Base-by-base conservation (phyloP, 2,797 vertebrate species). In the Eleutherodactylus coqui region DNA sequence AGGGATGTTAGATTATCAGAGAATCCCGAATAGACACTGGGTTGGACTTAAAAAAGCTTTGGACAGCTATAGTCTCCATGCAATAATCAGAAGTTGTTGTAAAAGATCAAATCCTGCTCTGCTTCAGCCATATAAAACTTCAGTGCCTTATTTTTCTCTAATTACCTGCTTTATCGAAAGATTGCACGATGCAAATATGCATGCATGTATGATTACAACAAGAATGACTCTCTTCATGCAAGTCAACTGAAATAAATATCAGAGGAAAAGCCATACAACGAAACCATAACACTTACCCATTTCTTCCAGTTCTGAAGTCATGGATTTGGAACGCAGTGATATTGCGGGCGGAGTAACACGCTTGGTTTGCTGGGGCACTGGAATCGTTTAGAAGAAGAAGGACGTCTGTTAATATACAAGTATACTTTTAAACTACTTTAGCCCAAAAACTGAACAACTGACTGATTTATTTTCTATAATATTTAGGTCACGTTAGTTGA, bases 241-340 rank as follows among this genome's bases (percentile, higher is more conserved):
- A 45, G 1, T 19, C 32, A 9, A n/a, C 60, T 64, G 2, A 21
- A 6, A n/a, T 1, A 72, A 8, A 24, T 45, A 8, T 24, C 49
- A 47, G 10, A 38, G 10, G 21, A 29, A n/a, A 38, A 58, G 62
- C 36, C 67, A 82, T 17, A 38, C 3, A 38, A 11, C 1, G 32
- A 34, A 36, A 38, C 7, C 47, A 29, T 14, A 38, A 27, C 88
- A 38, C 97, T 97, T 94, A 98, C 97, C 97, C 96, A 98, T 97
- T 94, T 98, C 97, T 91, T 98, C 97, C 92, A 98, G 93, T 91
- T 98, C 97, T 29, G 97, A 98, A 82, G 97, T 98, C 97, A 98
- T 98, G 88, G 97, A 98, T 90, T 98, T 98, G 91, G 97, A 98
- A 60, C 97, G 95, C 36, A 98, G 92, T 21, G 97, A 97, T 89